Evolutionary conservation across 2,888 invertebrate genomes (phyloP).

Genomic region (Frankliniella fusca): DNA sequence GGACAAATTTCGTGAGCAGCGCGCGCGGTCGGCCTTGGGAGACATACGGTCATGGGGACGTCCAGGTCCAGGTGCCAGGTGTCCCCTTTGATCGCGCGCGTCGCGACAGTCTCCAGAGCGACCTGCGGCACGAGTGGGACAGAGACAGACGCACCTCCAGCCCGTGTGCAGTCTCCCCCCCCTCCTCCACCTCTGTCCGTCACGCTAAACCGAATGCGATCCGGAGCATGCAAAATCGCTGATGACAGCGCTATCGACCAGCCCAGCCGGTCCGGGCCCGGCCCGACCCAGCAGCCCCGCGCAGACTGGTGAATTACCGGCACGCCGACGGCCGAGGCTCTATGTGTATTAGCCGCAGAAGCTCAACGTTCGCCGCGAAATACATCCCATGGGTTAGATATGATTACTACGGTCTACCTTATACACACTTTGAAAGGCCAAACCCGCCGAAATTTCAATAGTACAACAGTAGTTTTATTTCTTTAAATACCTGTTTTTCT

Average conservation of each 20-base stretch:
- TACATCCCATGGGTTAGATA: no score
- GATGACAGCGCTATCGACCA: conserved; percentile 10
- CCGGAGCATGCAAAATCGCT: conserved; percentile 22
- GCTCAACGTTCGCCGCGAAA: no score
- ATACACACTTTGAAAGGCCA: no score
- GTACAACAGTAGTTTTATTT: no score
- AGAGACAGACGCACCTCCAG: not conserved
- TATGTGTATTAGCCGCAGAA: no score
- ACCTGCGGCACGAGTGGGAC: no score
- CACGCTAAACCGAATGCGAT: conserved; percentile 6
- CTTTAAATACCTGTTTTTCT: no score
- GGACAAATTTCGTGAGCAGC: not conserved
- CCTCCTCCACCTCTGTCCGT: not conserved
- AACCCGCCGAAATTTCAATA: no score
- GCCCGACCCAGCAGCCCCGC: not conserved
- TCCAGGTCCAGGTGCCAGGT: not conserved
- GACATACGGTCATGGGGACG: no score
- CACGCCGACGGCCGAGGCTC: not conserved
- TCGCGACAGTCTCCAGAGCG: no score
- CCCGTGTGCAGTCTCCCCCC: not conserved
- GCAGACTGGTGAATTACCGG: not conserved
- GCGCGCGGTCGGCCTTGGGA: not conserved
- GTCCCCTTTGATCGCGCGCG: no score
- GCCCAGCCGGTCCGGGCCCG: not conserved
- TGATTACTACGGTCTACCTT: no score